These are phyloP conservation scores for Panthera tigris DNA, from an alignment of 2,113 vertebrate species.

Conservation along the genomic window DNA sequence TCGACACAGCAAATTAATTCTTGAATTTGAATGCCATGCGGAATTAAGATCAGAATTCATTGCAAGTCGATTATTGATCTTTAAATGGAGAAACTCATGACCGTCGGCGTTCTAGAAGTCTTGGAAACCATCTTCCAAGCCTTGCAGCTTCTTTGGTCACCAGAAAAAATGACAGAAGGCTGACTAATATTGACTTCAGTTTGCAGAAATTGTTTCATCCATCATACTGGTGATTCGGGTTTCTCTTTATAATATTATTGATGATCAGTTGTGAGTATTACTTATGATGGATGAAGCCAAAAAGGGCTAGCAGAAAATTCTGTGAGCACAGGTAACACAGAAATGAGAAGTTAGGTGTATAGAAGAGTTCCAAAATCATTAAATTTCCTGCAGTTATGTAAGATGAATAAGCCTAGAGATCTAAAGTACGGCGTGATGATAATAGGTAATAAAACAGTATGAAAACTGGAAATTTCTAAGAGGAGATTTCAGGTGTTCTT, in stretches of 20 bases:
- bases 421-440: not conserved
- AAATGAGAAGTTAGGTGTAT: conserved; percentile 1
- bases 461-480: not conserved
- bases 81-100: conserved; percentile 57
- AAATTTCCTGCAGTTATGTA: not conserved
- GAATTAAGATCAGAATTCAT: conserved; percentile 42
- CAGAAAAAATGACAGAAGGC: conserved; percentile 53
- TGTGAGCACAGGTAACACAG: not conserved
- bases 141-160: conserved; percentile 46
- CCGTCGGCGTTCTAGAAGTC: conserved; percentile 80
- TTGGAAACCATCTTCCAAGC: conserved; percentile 86
- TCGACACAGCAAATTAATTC: conserved; percentile 61
- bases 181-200: conserved; percentile 68
- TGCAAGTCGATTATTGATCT: conserved; percentile 49
- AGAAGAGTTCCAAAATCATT: not conserved
- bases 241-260: conserved; percentile 71
- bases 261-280: conserved; percentile 65
- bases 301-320: not conserved
- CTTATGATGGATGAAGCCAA: conserved; percentile 59
- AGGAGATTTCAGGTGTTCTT: not conserved
- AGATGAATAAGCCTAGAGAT: not conserved
- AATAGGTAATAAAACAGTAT: not conserved
- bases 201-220: conserved; percentile 58
- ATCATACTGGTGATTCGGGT: conserved; percentile 61
- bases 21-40: conserved; percentile 4